Percentiles rank a stretch among this genome's conserved stretches.
These are phyloP conservation scores for Halcyon leucocephala DNA, from an alignment of 2,797 vertebrate genomes.

Conservation along the genomic window DNA sequence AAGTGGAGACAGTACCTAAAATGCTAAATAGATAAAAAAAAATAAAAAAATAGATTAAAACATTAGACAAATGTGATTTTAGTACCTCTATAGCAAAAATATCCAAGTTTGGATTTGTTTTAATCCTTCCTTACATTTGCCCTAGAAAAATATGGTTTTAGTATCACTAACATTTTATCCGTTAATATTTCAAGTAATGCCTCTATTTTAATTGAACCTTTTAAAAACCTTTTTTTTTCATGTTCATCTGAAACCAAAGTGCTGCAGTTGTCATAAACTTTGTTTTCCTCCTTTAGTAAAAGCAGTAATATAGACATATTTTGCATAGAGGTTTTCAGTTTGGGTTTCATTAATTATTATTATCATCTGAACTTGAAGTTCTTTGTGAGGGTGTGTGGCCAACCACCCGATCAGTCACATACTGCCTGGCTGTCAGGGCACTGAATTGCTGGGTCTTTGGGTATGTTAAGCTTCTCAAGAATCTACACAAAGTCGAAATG, in stretches of 20 bases:
- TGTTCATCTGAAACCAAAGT: neutral
- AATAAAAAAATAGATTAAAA: neutral
- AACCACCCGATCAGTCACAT: accelerated
- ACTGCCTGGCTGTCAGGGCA: accelerated
- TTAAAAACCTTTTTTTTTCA: neutral
- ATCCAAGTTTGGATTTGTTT: neutral
- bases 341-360: neutral
- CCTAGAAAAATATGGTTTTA: neutral
- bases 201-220: neutral
- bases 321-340: neutral
- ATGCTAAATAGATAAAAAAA: neutral
- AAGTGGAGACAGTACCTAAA: neutral
- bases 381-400: accelerated
- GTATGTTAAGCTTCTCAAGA: neutral
- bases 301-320: neutral
- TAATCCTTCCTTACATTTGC: neutral
- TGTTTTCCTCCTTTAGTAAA: neutral
- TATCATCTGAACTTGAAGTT: neutral
- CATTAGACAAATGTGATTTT: neutral
- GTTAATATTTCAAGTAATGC: neutral
- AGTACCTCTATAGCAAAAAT: neutral
- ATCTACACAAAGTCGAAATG: neutral
- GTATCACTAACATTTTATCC: neutral
- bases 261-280: neutral
- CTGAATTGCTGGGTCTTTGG: neutral